These are phyloP conservation scores for Neopipo cinnamomea DNA, from an alignment of 2,113 vertebrate genomes.

Conservation along the genomic window DNA sequence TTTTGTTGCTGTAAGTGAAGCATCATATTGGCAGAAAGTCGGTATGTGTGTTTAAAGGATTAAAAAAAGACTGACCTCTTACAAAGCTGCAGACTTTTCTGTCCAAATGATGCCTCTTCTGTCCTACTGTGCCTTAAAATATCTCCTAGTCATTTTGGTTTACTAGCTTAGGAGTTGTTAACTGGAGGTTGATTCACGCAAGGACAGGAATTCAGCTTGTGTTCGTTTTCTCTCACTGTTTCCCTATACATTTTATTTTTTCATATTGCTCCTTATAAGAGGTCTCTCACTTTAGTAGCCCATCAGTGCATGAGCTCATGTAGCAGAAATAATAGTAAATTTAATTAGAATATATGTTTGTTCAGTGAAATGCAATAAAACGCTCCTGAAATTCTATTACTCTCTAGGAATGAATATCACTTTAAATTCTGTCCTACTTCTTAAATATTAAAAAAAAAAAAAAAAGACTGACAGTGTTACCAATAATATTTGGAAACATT, in stretches of 20 bases:
- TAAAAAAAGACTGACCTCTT: not conserved
- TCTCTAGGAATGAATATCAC: rapidly evolving
- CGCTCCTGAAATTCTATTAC: not conserved
- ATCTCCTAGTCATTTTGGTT: not conserved
- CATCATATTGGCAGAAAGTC: not conserved
- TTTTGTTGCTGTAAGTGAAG: not conserved
- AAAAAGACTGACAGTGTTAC: not conserved
- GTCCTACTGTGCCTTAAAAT: not conserved
- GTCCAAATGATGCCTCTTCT: not conserved
- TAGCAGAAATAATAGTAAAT: not conserved
- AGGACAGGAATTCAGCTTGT: not conserved
- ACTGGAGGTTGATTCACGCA: not conserved
- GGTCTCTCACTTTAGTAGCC: not conserved
- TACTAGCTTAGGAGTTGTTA: not conserved
- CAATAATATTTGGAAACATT: not conserved
- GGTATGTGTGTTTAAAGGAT: not conserved
- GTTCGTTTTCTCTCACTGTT: not conserved
- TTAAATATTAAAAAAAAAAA: not conserved
- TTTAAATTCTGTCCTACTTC: not conserved
- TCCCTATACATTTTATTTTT: not conserved
- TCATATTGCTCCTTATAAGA: not conserved
- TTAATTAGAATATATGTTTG: not conserved
- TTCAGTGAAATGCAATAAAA: not conserved
- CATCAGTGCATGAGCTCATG: not conserved
- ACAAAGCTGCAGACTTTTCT: not conserved